Base-by-base conservation (phyloP, 2,797 vertebrate species). In the Crocodylus rhombifer region DNA sequence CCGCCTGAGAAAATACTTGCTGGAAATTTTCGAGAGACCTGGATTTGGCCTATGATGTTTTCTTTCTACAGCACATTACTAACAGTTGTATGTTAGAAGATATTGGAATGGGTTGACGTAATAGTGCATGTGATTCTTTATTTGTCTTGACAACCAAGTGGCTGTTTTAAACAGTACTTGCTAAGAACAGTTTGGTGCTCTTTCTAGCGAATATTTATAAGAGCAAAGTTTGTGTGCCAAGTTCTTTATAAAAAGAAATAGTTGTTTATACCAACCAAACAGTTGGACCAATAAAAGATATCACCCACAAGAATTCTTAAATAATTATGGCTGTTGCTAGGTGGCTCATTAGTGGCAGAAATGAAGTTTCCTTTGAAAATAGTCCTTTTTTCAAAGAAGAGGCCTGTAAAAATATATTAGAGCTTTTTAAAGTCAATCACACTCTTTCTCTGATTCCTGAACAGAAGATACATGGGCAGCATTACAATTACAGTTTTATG, bases 391-490 rank as follows among this genome's bases (percentile, higher is more conserved):
- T 86, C 20, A 74, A 30, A 90, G 63, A 86, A 51, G 14, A 51
- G 57, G 0, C 67, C 16, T 42, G 0, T 30, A 30, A 26, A 84
- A 71, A 11, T 83, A 4, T 51, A 9, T 67, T 64, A 58, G 51
- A 75, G 58, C n/a, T 77, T 80, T 91, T 94, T 26, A 8, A 77
- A 80, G 25, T 65, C 88, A 57, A 95, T 73, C 60, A 42, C 73
- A 20, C 28, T 83, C 75, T 28, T 71, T 25, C 77, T 82, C 23
- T 77, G 79, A 80, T 82, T 90, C 89, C 85, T 33, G 36, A 62
- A 33, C 12, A 79, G 4, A 77, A 77, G 30, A 67, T 21, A 23
- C 84, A 87, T 82, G 57, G 58, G n/a, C 25, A 77, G 75, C 30
- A 51, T 94, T 92, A 12, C 82, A 91, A 33, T 33, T 84, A 42